A percentile compares a stretch with the other conserved stretches of the same genome.
Evolutionary conservation across 2,113 vertebrate genomes (phyloP).

Genomic region (Onychostruthus taczanowskii): DNA sequence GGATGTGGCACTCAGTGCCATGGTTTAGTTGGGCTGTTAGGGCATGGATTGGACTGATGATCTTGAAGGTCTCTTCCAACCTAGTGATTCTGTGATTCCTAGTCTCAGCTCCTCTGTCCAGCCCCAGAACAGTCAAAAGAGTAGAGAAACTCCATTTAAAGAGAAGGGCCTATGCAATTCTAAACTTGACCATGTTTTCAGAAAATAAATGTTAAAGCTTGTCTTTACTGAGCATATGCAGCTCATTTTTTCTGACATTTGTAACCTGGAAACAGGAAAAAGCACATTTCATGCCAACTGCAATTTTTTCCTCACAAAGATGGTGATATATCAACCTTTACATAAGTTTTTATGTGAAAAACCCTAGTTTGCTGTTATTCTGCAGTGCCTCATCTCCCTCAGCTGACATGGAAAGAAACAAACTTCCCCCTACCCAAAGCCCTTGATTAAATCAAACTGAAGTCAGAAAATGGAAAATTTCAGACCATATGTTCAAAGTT

Average conservation of each 20-base stretch:
- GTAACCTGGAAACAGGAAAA: neutral
- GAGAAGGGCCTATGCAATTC: neutral
- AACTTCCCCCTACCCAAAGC: neutral
- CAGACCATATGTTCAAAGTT: constrained; percentile 27
- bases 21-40: neutral
- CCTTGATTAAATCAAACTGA: constrained; percentile 11
- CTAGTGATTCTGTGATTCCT: neutral
- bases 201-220: neutral
- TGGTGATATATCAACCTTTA: neutral
- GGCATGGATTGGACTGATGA: neutral
- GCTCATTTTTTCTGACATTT: neutral
- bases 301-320: neutral
- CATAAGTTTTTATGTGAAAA: neutral
- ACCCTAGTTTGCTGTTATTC: neutral
- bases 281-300: neutral
- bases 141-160: neutral
- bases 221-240: neutral
- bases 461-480: constrained; percentile 26
- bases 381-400: neutral
- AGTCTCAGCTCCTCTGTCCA: neutral
- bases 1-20: neutral
- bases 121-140: neutral
- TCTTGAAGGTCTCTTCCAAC: neutral
- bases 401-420: neutral
- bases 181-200: neutral